These are phyloP conservation scores for Maniola jurtina DNA, from an alignment of 1,140 invertebrate genomes.

Conservation along the genomic window DNA sequence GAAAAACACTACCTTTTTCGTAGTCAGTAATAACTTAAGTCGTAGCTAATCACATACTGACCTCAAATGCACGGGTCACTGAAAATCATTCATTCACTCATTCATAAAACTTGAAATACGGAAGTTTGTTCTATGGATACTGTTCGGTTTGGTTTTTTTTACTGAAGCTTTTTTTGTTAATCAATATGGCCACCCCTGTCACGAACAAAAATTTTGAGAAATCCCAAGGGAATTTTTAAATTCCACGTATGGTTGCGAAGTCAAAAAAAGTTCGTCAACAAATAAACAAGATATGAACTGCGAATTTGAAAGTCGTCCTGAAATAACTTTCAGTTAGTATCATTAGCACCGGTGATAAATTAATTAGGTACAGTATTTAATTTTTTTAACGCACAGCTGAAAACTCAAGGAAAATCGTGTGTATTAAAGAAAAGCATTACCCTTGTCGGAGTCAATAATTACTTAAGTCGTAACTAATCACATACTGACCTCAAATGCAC, in stretches of 20 bases:
- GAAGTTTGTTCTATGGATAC: slow-evolving; percentile 18
- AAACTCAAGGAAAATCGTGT: background rate
- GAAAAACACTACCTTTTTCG: background rate
- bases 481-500: slow-evolving; percentile 59
- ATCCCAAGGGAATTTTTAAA: too few relatives aligned
- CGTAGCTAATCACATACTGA: slow-evolving; percentile 25
- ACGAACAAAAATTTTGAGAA: too few relatives aligned
- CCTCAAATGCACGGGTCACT: slow-evolving; percentile 43
- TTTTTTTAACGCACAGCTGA: background rate
- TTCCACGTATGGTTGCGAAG: too few relatives aligned
- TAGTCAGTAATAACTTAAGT: background rate
- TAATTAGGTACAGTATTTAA: too few relatives aligned
- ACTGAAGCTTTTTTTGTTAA: slow-evolving; percentile 28
- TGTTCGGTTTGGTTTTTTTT: slow-evolving; percentile 25
- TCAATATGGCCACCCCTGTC: slow-evolving; percentile 34
- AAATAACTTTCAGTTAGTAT: too few relatives aligned
- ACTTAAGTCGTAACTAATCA: slow-evolving; percentile 10
- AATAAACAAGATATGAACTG: too few relatives aligned
- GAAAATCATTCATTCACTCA: slow-evolving; percentile 62
- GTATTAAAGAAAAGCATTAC: background rate
- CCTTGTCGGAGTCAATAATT: background rate
- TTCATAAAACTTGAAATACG: slow-evolving; percentile 28
- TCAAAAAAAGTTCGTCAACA: too few relatives aligned
- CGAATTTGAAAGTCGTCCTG: too few relatives aligned
- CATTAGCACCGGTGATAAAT: too few relatives aligned